Percentiles rank a stretch among this genome's conserved stretches.
Evolutionary conservation across 2,113 vertebrate species (phyloP).

Genomic region (Menura novaehollandiae): DNA sequence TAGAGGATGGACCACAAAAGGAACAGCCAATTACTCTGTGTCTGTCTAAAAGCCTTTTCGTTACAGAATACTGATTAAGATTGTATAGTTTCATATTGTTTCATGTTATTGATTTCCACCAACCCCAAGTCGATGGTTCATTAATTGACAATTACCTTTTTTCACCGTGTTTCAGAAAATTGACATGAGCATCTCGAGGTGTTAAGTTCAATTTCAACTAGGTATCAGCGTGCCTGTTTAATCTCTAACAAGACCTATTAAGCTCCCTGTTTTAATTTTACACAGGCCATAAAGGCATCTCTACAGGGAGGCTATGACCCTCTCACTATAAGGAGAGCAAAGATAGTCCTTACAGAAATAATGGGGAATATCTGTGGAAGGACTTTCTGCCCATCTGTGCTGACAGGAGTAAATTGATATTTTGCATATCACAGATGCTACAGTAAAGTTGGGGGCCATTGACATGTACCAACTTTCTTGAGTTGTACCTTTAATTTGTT

Average conservation of each 20-base stretch:
- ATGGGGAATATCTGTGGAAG: background rate
- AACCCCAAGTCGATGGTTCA: constrained; percentile 50
- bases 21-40: constrained; percentile 71
- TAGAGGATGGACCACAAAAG: constrained; percentile 45
- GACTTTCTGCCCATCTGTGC: background rate
- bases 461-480: background rate
- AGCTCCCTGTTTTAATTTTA: constrained; percentile 50
- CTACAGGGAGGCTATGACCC: constrained; percentile 7
- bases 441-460: background rate
- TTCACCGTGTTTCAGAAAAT: constrained; percentile 69
- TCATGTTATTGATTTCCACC: constrained; percentile 71
- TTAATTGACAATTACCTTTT: constrained; percentile 80
- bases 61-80: constrained; percentile 65
- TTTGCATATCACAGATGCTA: background rate
- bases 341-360: constrained; percentile 14
- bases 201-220: constrained; percentile 68
- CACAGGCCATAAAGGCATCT: background rate
- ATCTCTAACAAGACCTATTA: constrained; percentile 62
- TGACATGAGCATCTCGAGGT: constrained; percentile 48
- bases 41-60: constrained; percentile 57
- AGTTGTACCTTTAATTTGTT: constrained; percentile 5
- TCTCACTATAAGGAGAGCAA: background rate
- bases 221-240: constrained; percentile 58
- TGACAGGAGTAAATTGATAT: constrained; percentile 1
- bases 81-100: constrained; percentile 65